Percentiles rank a stretch among this genome's conserved stretches.
These are phyloP conservation scores for Chlamydotis undulata DNA, from an alignment of 2,113 vertebrate species.

Conservation along the genomic window DNA sequence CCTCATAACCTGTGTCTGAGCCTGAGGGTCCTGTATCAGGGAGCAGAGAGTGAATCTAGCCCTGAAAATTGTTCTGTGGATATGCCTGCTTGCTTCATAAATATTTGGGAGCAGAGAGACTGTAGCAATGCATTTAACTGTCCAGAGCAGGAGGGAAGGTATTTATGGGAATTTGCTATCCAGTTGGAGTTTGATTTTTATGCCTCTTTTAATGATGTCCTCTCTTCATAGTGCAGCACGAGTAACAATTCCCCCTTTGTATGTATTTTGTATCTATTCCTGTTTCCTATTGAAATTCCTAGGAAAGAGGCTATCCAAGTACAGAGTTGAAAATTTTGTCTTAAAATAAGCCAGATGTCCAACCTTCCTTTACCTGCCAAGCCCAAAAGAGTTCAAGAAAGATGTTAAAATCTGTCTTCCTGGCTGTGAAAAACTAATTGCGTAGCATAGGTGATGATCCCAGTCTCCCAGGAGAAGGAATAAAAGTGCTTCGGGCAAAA, in stretches of 20 bases:
- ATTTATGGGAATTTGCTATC: conserved; percentile 30
- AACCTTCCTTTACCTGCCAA: conserved; percentile 64
- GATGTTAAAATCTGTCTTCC: conserved; percentile 68
- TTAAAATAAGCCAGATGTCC: conserved; percentile 75
- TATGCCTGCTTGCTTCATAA: background rate
- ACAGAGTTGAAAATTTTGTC: conserved; percentile 42
- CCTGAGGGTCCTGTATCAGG: background rate
- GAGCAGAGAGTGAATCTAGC: background rate
- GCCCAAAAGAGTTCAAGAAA: conserved; percentile 63
- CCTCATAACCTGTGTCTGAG: background rate
- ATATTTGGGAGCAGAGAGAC: background rate
- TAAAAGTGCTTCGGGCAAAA: conserved; percentile 56
- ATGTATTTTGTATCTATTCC: conserved; percentile 64
- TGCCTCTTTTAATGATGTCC: conserved; percentile 26
- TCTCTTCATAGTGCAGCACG: background rate
- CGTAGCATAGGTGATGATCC: conserved; percentile 69
- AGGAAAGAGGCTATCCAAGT: conserved; percentile 61
- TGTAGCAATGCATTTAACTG: background rate
- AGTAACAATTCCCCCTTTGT: conserved; percentile 50
- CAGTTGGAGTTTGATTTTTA: conserved; percentile 39
- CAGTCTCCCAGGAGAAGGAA: conserved; percentile 66
- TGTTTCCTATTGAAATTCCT: conserved; percentile 69
- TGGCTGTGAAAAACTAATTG: conserved; percentile 71
- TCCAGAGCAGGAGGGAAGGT: conserved; percentile 2
- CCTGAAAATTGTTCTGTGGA: background rate